Percentiles rank a stretch among this genome's conserved stretches.
These are phyloP conservation scores for Amphiprion clarkii DNA, from an alignment of 2,797 vertebrate species.

Conservation along the genomic window DNA sequence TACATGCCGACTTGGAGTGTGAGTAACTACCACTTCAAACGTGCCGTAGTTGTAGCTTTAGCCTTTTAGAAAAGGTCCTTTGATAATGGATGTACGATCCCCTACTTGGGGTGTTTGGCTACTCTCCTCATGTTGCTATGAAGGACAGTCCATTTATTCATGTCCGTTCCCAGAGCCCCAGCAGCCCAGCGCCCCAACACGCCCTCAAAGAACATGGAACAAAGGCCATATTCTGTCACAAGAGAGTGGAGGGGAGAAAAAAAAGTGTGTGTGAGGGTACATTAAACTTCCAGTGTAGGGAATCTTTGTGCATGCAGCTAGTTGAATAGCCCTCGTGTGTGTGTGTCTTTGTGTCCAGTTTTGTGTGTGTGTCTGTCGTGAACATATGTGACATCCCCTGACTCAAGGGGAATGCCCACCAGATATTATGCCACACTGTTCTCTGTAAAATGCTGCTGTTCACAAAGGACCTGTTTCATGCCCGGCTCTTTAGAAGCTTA, in stretches of 20 bases:
- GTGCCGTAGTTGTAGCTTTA: slow-evolving; percentile 24
- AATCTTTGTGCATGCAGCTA: slow-evolving; percentile 45
- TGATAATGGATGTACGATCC: slow-evolving; percentile 74
- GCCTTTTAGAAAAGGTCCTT: slow-evolving; percentile 62
- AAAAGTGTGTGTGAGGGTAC: slow-evolving; percentile 30
- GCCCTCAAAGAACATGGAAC: slow-evolving; percentile 73
- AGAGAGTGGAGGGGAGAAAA: slow-evolving; percentile 36
- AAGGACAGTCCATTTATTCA: slow-evolving; percentile 81
- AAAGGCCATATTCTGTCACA: slow-evolving; percentile 76
- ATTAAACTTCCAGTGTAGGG: slow-evolving; percentile 51
- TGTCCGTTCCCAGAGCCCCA: slow-evolving; percentile 71
- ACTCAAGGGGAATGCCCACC: slow-evolving; percentile 71
- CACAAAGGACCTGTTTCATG: slow-evolving; percentile 76
- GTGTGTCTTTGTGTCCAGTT: slow-evolving; percentile 26
- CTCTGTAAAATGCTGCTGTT: slow-evolving; percentile 68
- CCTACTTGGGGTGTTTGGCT: slow-evolving; percentile 63
- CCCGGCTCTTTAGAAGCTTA: slow-evolving; percentile 68
- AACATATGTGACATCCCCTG: slow-evolving; percentile 50
- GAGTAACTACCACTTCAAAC: slow-evolving; percentile 41
- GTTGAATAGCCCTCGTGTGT: slow-evolving; percentile 55
- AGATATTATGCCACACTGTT: slow-evolving; percentile 69
- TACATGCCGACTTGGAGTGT: slow-evolving; percentile 20
- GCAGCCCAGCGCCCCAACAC: slow-evolving; percentile 50
- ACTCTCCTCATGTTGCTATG: slow-evolving; percentile 64
- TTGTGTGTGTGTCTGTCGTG: slow-evolving; percentile 22